phyloP scores from a whole-genome alignment of 2,113 vertebrate genomes.

The Spermophilus dauricus region DNA sequence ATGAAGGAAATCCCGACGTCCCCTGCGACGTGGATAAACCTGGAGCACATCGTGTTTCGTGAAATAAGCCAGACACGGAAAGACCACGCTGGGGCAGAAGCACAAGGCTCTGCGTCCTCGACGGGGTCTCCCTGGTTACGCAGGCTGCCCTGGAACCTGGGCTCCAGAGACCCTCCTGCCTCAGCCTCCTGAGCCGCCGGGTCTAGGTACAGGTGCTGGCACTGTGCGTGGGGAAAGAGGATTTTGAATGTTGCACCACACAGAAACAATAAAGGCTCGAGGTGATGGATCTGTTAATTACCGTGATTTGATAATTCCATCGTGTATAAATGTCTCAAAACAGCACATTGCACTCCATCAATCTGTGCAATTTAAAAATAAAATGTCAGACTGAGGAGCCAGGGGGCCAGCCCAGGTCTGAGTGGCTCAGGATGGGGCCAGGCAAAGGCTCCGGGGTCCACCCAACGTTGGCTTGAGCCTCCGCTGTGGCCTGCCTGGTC shows the following conservation, averaged over 20 bases:
- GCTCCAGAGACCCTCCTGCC: neutral
- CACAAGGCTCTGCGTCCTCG: too few relatives aligned
- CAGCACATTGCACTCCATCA: neutral
- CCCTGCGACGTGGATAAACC: accelerated
- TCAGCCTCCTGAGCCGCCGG: neutral
- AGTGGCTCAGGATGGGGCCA: neutral
- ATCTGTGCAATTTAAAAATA: neutral
- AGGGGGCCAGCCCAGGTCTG: too few relatives aligned
- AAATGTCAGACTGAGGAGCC: neutral
- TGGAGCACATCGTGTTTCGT: too few relatives aligned
- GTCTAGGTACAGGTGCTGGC: too few relatives aligned
- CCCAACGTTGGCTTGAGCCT: neutral
- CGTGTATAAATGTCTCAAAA: neutral
- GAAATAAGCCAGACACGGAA: neutral
- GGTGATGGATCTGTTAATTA: neutral
- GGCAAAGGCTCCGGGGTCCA: neutral
- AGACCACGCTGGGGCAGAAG: too few relatives aligned
- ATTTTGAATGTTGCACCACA: neutral
- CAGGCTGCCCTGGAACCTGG: neutral
- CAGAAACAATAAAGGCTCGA: neutral
- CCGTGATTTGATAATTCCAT: too few relatives aligned
- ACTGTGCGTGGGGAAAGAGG: neutral
- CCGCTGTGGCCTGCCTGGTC: neutral
- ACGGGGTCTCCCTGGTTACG: neutral
- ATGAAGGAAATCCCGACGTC: too few relatives aligned